phyloP scores from a whole-genome alignment of 2,113 vertebrate genomes.

The Forbesichthys agassizii region DNA sequence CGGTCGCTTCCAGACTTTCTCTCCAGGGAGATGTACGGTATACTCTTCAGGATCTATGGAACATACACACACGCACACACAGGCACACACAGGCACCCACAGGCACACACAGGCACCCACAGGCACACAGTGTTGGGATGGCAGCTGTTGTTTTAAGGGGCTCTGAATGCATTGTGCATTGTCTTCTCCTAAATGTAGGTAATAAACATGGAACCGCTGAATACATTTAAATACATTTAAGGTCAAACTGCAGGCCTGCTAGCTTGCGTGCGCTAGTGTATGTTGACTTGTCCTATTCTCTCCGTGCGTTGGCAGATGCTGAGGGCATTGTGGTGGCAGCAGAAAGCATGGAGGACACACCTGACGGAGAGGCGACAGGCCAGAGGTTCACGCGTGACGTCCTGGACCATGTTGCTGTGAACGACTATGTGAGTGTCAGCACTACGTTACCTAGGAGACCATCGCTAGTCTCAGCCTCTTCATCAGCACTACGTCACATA shows the following conservation, averaged over 20 bases:
- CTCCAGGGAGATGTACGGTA: conserved; percentile 14
- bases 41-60: conserved; percentile 28
- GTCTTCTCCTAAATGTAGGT: conserved; percentile 38
- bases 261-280: not conserved
- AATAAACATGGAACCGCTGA: conserved; percentile 41
- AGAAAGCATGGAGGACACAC: conserved; percentile 50
- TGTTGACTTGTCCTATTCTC: not conserved
- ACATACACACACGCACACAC: conserved; percentile 5
- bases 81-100: too few species aligned
- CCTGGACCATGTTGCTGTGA: conserved; percentile 65
- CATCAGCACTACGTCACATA: too few species aligned
- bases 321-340: conserved; percentile 46
- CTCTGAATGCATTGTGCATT: not conserved
- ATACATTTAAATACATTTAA: conserved; percentile 26
- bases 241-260: conserved; percentile 28
- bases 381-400: conserved; percentile 74
- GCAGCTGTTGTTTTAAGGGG: too few species aligned
- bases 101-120: too few species aligned
- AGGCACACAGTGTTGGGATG: not conserved
- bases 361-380: conserved; percentile 60
- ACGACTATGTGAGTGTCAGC: conserved; percentile 75
- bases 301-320: conserved; percentile 49
- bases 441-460: too few species aligned
- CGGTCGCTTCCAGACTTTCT: conserved; percentile 12
- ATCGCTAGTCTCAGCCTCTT: too few species aligned